These are phyloP conservation scores for Lucilia sericata DNA, from an alignment of 1,140 invertebrate species.

Conservation along the genomic window DNA sequence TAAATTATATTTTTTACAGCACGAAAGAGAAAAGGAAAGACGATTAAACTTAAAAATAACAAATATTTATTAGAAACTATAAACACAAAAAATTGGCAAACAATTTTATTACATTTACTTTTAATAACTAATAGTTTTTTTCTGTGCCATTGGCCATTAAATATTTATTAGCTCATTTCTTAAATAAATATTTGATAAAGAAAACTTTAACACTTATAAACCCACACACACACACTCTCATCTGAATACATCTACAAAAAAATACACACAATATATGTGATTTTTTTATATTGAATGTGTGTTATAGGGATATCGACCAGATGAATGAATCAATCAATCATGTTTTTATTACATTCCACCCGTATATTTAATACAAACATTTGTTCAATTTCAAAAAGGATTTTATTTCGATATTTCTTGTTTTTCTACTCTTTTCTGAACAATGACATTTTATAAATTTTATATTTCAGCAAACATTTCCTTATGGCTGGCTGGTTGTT, in stretches of 20 bases:
- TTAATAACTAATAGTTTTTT: background rate
- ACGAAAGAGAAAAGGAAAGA: background rate
- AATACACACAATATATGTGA: background rate
- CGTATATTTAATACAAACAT: background rate
- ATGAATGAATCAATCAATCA: conserved; percentile 1
- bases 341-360: background rate
- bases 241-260: background rate
- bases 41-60: background rate
- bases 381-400: background rate
- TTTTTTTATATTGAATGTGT: background rate
- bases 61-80: conserved; percentile 1
- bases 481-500: background rate
- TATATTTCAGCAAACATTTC: background rate
- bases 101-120: background rate
- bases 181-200: background rate
- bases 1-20: background rate
- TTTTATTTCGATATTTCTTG: background rate
- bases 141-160: background rate
- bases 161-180: conserved; percentile 12
- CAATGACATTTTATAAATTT: conserved; percentile 20
- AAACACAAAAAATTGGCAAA: background rate
- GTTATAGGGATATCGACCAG: background rate
- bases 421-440: background rate
- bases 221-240: no score
- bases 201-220: background rate